These are phyloP conservation scores for Aphrocallistes beatrix DNA, from an alignment of 37 sponge, comb jelly and placozoan genomes.

Conservation along the genomic window DNA sequence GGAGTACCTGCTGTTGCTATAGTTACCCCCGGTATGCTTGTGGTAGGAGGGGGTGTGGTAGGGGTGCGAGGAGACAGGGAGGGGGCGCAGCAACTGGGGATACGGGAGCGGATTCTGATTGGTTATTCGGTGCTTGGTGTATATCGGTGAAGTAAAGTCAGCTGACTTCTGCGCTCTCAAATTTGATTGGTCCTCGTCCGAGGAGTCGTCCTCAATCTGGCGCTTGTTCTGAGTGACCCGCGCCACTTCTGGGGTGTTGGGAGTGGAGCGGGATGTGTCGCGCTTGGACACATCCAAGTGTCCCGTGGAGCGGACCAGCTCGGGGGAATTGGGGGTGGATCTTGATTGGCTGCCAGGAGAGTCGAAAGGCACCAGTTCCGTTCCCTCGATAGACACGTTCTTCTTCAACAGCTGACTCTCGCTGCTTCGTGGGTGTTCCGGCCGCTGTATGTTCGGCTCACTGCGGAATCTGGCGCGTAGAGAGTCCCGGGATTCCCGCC, in stretches of 20 bases:
- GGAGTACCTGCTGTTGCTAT: neutral
- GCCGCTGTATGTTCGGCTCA: neutral
- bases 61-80: neutral
- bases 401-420: neutral
- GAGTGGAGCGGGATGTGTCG: conserved; percentile 10
- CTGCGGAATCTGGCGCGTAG: neutral
- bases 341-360: conserved; percentile 1
- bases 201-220: neutral
- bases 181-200: neutral
- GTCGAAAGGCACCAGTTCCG: too few species aligned
- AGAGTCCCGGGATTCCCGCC: neutral
- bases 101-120: neutral
- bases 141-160: neutral
- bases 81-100: neutral
- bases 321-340: conserved; percentile 4
- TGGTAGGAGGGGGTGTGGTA: neutral
- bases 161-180: neutral
- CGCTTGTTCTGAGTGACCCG: neutral
- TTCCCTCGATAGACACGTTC: neutral
- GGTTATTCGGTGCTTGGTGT: neutral
- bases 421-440: neutral
- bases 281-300: neutral
- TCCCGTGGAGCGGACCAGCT: neutral
- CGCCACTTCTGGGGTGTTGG: neutral
- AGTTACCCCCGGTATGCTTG: neutral